These are phyloP conservation scores for Phortica okadai DNA, from an alignment of 2,888 invertebrate genomes.

Conservation along the genomic window DNA sequence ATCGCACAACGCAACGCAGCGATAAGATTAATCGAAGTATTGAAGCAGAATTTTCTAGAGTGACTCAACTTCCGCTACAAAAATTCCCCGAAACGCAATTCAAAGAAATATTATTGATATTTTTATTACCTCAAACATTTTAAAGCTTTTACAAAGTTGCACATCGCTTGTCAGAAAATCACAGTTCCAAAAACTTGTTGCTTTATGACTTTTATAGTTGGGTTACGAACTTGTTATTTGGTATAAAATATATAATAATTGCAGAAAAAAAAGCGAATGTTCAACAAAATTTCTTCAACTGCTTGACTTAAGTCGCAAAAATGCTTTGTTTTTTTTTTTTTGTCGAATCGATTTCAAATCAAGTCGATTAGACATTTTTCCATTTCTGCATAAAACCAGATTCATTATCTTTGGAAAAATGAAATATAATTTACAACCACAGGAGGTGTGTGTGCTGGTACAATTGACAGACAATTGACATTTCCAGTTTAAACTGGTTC, in stretches of 20 bases:
- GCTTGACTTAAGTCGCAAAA: not conserved
- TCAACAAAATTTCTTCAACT: not conserved
- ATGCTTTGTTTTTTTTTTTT: not conserved
- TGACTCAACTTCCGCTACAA: conserved; percentile 9
- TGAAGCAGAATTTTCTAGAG: not conserved
- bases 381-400: not conserved
- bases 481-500: conserved; percentile 38
- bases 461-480: not conserved
- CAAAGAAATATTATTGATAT: too few relatives aligned
- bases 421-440: too few relatives aligned
- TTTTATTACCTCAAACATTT: too few relatives aligned
- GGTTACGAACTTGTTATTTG: not conserved
- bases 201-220: not conserved
- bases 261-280: not conserved
- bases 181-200: too few relatives aligned
- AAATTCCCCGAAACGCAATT: too few relatives aligned
- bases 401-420: too few relatives aligned
- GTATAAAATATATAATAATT: not conserved
- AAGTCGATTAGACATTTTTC: not conserved
- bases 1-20: too few relatives aligned
- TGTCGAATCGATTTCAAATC: not conserved
- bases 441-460: too few relatives aligned
- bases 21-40: too few relatives aligned
- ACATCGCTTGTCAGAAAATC: too few relatives aligned
- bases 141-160: too few relatives aligned